Evolutionary conservation across 2,113 vertebrate species (phyloP).

Genomic region (Sitta europaea): DNA sequence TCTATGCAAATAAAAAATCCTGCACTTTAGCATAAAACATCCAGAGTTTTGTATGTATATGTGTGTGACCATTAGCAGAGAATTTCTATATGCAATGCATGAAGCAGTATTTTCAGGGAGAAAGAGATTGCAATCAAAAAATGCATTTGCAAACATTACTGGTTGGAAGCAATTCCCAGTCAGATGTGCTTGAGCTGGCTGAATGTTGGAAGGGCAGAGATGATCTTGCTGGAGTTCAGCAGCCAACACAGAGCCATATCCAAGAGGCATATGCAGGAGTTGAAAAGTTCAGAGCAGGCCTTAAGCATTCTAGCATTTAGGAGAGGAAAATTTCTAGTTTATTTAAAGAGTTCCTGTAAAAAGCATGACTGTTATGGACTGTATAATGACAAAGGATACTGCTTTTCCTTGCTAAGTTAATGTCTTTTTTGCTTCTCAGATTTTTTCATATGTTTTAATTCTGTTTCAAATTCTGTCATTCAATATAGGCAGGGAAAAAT

Average conservation of each 20-base stretch:
- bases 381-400: background rate
- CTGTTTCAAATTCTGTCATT: background rate
- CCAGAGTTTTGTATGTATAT: background rate
- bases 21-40: background rate
- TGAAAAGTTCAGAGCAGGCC: constrained; percentile 60
- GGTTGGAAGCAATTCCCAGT: background rate
- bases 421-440: background rate
- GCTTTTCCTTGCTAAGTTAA: background rate
- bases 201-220: background rate
- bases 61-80: background rate
- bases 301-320: constrained; percentile 7
- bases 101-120: background rate
- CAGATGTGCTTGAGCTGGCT: background rate
- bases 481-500: background rate
- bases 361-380: background rate
- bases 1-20: background rate
- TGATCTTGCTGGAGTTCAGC: background rate
- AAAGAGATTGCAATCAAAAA: background rate
- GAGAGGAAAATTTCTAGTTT: background rate
- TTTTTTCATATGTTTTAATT: background rate
- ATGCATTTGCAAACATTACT: background rate
- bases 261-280: background rate
- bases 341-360: background rate
- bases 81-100: background rate
- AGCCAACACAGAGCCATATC: background rate